These are phyloP conservation scores for Excalfactoria chinensis DNA, from an alignment of 2,113 vertebrate species.

Conservation along the genomic window DNA sequence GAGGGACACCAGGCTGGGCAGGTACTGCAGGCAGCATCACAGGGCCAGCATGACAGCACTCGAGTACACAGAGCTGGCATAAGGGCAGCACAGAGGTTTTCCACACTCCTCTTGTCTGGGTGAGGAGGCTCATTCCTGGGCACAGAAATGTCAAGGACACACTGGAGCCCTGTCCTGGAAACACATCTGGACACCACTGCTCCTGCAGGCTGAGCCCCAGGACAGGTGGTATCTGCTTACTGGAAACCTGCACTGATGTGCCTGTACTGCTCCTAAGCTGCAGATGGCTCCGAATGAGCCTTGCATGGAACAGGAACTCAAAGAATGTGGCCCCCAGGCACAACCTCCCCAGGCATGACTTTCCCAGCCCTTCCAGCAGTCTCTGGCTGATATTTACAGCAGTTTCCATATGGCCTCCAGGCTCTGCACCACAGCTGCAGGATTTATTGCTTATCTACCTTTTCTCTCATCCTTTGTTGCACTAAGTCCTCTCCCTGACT, in stretches of 20 bases:
- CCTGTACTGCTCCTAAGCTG: neutral
- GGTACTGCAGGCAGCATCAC: neutral
- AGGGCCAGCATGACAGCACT: neutral
- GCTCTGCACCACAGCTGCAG: neutral
- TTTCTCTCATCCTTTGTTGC: neutral
- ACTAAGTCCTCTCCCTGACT: neutral
- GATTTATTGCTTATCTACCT: neutral
- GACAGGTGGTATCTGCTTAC: neutral
- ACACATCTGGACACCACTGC: neutral
- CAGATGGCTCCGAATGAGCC: neutral
- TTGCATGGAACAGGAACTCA: neutral
- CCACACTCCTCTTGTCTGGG: neutral
- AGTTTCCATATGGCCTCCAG: neutral
- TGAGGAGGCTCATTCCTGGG: neutral
- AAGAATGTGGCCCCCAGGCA: neutral
- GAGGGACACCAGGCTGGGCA: neutral
- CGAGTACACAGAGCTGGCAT: neutral
- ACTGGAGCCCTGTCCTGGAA: neutral
- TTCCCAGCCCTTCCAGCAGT: no score
- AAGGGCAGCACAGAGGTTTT: neutral
- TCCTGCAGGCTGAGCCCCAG: neutral
- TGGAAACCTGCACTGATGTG: neutral
- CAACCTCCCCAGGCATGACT: neutral
- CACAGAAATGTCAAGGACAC: neutral
- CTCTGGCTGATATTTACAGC: neutral